phyloP scores from a whole-genome alignment of 2,888 invertebrate species.

The Sisyra terminalis region DNA sequence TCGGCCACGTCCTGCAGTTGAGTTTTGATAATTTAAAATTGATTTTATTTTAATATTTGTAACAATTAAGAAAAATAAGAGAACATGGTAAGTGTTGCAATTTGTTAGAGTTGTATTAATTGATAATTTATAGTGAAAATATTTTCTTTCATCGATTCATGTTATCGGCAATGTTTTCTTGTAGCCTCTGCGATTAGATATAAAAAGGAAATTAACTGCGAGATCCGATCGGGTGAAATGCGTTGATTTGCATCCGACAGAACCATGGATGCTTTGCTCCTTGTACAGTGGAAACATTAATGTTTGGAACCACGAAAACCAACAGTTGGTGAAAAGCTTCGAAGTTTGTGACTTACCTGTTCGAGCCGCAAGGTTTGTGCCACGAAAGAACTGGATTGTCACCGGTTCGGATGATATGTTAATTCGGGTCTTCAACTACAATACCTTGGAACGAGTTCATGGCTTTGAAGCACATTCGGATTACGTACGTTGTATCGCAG shows the following conservation, averaged over 20 bases:
- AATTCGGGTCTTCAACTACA: constrained; percentile 94
- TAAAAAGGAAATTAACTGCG: constrained; percentile 93
- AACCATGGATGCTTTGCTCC: constrained; percentile 97
- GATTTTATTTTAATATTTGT: too few species aligned
- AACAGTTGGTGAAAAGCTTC: constrained; percentile 73
- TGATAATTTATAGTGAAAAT: neutral
- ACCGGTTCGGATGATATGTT: constrained; percentile 96
- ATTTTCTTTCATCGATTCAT: neutral
- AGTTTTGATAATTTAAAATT: too few species aligned
- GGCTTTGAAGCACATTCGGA: constrained; percentile 97
- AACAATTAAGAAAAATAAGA: too few species aligned
- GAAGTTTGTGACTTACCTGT: constrained; percentile 96
- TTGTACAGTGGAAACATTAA: constrained; percentile 98
- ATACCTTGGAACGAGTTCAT: constrained; percentile 90
- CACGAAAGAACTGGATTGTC: constrained; percentile 96
- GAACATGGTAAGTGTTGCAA: too few species aligned
- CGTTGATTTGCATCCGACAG: constrained; percentile 92
- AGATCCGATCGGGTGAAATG: constrained; percentile 97
- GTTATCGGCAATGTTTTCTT: constrained; percentile 12
- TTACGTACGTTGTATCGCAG: constrained; percentile 88
- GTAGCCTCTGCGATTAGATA: constrained; percentile 90
- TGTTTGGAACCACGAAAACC: constrained; percentile 98
- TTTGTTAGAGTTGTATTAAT: too few species aligned
- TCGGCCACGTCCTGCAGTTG: constrained; percentile 1
- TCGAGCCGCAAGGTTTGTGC: constrained; percentile 87